A percentile compares a stretch with the other conserved stretches of the same genome.
Conservation (phyloP, 2,797 vertebrate genomes). For the Somateria mollissima region DNA sequence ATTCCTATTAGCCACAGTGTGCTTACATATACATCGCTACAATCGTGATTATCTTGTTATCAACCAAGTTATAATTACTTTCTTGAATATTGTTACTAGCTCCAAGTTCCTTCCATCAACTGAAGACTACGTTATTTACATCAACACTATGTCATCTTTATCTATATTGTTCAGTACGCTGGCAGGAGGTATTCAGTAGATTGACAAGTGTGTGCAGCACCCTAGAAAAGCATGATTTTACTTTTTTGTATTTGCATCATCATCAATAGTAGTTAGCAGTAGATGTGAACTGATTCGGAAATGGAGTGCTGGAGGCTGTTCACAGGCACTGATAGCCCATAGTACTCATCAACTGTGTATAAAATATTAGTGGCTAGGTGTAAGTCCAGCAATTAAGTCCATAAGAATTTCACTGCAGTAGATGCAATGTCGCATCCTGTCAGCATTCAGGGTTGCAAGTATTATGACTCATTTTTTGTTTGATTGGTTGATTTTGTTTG, state of each 20-base stretch:
- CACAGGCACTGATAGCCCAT: background rate
- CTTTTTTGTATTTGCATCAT: conserved; percentile 34
- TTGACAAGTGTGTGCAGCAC: background rate
- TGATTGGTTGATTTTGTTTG: background rate
- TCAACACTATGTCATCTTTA: background rate
- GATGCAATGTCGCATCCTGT: background rate
- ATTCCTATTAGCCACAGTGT: background rate
- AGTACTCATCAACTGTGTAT: background rate
- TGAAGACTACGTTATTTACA: background rate
- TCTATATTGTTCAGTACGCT: conserved; percentile 22
- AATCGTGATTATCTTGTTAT: background rate
- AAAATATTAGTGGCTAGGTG: background rate
- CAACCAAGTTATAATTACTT: conserved; percentile 23
- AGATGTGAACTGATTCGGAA: conserved; percentile 17
- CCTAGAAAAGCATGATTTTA: background rate
- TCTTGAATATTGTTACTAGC: background rate
- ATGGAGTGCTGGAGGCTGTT: background rate
- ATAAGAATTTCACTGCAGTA: background rate
- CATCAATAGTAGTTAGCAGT: conserved; percentile 9
- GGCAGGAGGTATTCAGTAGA: background rate
- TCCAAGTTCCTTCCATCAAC: background rate
- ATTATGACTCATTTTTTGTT: background rate
- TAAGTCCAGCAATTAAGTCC: background rate
- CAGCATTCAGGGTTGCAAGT: background rate
- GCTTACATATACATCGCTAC: background rate